A percentile compares a stretch with the other conserved stretches of the same genome.
Evolutionary conservation across 2,797 vertebrate species (phyloP).

Genomic region (Myiothlypis coronata): DNA sequence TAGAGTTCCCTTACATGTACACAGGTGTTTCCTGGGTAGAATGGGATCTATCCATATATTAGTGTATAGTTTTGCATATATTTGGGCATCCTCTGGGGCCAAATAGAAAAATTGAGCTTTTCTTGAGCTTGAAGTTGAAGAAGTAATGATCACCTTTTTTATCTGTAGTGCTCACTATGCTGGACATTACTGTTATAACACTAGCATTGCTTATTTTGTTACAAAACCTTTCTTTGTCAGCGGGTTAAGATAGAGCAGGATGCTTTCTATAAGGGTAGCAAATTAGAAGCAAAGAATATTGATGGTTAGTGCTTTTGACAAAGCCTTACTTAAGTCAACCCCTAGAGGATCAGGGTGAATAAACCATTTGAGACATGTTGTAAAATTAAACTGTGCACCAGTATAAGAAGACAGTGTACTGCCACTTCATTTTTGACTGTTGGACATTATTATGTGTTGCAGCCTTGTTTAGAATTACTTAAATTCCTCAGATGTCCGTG

Average conservation of each 20-base stretch:
- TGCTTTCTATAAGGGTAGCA: background rate
- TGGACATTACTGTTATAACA: background rate
- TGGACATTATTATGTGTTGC: accelerated
- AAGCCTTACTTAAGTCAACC: background rate
- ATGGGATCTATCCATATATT: background rate
- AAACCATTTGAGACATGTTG: background rate
- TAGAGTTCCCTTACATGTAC: background rate
- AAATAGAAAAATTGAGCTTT: background rate
- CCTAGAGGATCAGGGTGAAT: background rate
- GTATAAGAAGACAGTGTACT: background rate
- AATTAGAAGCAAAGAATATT: background rate
- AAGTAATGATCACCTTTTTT: background rate
- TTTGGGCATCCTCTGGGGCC: background rate
- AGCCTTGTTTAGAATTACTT: background rate
- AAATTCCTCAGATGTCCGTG: background rate
- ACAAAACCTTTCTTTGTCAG: background rate
- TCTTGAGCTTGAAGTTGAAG: background rate
- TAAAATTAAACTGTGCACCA: background rate
- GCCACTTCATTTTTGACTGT: background rate
- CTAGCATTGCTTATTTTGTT: background rate
- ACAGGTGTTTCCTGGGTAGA: constrained; percentile 40
- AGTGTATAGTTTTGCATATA: background rate
- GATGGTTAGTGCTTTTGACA: background rate
- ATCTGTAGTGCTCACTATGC: accelerated
- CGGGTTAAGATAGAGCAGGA: background rate